Evolutionary conservation across 2,113 vertebrate genomes (phyloP).

Genomic region (Pandion haliaetus): DNA sequence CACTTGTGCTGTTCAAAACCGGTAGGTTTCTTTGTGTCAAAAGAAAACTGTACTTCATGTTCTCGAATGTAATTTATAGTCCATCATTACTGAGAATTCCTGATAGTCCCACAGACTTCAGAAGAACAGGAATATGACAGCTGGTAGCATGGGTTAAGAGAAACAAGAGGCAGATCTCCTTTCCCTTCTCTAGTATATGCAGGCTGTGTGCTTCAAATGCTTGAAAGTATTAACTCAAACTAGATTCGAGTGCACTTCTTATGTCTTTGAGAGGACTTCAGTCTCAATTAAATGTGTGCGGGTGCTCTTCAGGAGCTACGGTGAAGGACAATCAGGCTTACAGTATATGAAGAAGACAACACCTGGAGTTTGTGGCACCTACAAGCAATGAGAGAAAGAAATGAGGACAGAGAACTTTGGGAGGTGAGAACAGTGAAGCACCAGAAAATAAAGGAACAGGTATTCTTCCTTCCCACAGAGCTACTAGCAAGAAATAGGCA

Average conservation of each 20-base stretch:
- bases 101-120: neutral
- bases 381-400: neutral
- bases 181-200: neutral
- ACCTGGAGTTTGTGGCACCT: neutral
- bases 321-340: neutral
- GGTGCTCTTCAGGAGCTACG: neutral
- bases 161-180: neutral
- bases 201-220: neutral
- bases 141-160: neutral
- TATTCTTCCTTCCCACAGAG: neutral
- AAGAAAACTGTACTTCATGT: neutral
- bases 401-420: neutral
- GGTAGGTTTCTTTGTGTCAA: neutral
- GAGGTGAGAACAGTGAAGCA: neutral
- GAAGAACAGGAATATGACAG: neutral
- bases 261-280: neutral
- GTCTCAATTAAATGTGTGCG: neutral
- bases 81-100: neutral
- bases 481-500: rapidly evolving
- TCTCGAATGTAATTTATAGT: neutral
- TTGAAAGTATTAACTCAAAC: neutral
- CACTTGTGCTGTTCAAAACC: neutral
- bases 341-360: neutral
- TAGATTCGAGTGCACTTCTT: neutral
- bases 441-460: neutral